Evolutionary conservation across 2,113 vertebrate species (phyloP), one percentile per base, ranked within the genome.

Genomic region (Orycteropus afer): DNA sequence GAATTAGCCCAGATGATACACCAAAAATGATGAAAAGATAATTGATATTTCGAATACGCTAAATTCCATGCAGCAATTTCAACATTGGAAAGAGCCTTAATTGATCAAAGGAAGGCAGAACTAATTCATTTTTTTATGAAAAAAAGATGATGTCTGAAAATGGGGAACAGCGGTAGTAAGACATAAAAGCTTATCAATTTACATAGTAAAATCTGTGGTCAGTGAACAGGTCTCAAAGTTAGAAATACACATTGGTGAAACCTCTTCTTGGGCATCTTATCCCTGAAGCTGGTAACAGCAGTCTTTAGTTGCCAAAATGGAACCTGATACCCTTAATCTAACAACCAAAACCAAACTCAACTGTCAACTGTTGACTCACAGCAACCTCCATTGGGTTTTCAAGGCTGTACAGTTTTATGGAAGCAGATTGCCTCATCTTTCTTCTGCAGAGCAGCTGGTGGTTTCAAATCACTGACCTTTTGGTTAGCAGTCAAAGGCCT

Each of bases 21-120:
- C 45, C 47, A 93, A 42, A 96, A 87, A 92, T 47, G 79, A 88
- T 92, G 59, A 94, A 95, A 96, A 90, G 82, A 85, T 17, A 85
- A 71, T 65, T 20, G 80, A 73, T 67, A 61, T 86, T 83, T 81
- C 81, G 87, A 93, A 93, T 89, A 79, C 80, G 45, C 71, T 84
- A 69, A 32, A 63, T 2, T 40, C n/a, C 57, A 93, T 20, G 67
- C 25, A 87, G n/a, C 37, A 69, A 53, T 92, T 91, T 88, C 49
- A 90, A 77, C 15, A 76, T 63, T 77, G 67, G 10, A 63, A 86
- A 92, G 67, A 91, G 51, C 65, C 55, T 86, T 51, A 20, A 91
- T 4, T 80, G 82, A 93, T 89, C 42, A 86, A 74, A 89, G 47
- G 40, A 74, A 84, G 32, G 17, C 6, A 89, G 59, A 79, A 93